A percentile compares a stretch with the other conserved stretches of the same genome.
phyloP scores from a whole-genome alignment of 2,797 vertebrate species.

The Malacoraja senta region DNA sequence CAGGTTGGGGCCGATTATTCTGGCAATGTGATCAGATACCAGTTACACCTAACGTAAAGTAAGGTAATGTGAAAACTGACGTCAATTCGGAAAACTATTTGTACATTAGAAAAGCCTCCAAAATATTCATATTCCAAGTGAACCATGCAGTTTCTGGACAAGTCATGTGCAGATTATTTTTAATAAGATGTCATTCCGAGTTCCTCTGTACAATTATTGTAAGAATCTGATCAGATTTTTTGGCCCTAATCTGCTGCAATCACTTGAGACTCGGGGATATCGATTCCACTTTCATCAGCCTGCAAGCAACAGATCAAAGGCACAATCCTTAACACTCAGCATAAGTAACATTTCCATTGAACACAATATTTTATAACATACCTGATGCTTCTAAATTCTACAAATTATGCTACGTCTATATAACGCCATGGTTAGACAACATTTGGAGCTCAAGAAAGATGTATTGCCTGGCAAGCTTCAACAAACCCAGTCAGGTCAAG shows the following conservation, averaged over 20 bases:
- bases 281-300: background rate
- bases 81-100: background rate
- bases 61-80: background rate
- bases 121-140: background rate
- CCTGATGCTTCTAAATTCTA: background rate
- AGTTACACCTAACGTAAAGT: background rate
- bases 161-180: background rate
- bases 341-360: background rate
- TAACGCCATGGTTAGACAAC: too few species aligned
- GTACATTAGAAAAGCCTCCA: background rate
- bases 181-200: background rate
- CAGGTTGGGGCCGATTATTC: background rate
- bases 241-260: background rate
- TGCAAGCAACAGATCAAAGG: background rate
- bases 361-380: background rate
- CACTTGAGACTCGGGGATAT: background rate
- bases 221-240: background rate
- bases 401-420: too few species aligned
- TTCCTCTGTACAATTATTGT: background rate
- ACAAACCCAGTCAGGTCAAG: background rate
- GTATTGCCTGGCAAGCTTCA: too few species aligned
- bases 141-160: background rate
- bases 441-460: too few species aligned
- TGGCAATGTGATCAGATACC: background rate
- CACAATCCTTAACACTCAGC: background rate